A percentile compares a stretch with the other conserved stretches of the same genome.
Conservation (phyloP, 1,140 invertebrate species). For the Magallana ariakensis region DNA sequence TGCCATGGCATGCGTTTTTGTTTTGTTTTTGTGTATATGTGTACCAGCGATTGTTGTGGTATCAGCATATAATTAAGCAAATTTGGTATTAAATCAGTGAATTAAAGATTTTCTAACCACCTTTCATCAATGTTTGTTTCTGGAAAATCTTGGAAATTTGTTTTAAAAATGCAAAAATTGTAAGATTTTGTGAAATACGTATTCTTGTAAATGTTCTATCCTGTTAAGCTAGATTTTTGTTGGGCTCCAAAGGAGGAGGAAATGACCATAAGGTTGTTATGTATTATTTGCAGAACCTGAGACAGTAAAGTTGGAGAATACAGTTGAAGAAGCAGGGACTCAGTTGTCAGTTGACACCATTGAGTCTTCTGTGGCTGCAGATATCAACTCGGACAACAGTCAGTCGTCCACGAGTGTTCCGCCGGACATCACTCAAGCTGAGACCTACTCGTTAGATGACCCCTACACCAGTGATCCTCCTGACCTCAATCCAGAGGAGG, state of each 20-base stretch:
- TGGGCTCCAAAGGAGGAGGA: neutral
- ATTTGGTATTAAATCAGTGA: too few species aligned
- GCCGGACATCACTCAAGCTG: slow-evolving; percentile 54
- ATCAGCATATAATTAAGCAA: too few species aligned
- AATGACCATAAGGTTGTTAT: neutral
- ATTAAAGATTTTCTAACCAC: too few species aligned
- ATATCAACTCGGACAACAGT: slow-evolving; percentile 56
- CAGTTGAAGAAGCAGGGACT: slow-evolving; percentile 30
- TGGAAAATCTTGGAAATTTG: neutral
- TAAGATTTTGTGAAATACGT: neutral
- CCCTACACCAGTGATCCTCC: slow-evolving; percentile 54
- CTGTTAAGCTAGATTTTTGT: neutral
- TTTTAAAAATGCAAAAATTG: neutral
- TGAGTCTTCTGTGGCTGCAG: slow-evolving; percentile 39
- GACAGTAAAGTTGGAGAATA: slow-evolving; percentile 26
- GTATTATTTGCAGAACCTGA: slow-evolving; percentile 12
- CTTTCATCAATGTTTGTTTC: neutral
- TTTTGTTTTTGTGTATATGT: too few species aligned
- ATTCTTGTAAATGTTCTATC: neutral
- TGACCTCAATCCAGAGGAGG: slow-evolving; percentile 57
- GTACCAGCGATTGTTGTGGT: too few species aligned
- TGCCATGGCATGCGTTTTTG: too few species aligned
- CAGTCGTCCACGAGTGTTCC: slow-evolving; percentile 53
- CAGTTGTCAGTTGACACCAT: slow-evolving; percentile 14
- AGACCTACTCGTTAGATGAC: slow-evolving; percentile 38